Conservation (phyloP, 1,140 invertebrate species). For the Halesus radiatus region DNA sequence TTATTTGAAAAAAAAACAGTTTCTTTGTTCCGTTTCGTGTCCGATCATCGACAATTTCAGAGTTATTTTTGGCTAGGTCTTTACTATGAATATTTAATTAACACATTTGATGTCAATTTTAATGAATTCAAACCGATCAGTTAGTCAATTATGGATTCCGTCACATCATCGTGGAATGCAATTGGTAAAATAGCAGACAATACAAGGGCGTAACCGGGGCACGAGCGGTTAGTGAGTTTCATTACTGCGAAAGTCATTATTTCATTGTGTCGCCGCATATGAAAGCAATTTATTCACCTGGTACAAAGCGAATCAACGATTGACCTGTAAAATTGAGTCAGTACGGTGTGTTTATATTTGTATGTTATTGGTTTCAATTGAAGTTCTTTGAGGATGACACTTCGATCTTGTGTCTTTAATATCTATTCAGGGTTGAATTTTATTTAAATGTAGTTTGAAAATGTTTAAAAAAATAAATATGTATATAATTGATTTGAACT, state of each 20-base stretch:
- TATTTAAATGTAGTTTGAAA: no score
- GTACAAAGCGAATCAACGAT: constrained; percentile 22
- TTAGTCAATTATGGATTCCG: constrained; percentile 2
- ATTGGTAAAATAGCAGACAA: constrained; percentile 13
- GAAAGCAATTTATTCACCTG: constrained; percentile 25
- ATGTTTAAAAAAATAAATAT: no score
- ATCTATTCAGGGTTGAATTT: no score
- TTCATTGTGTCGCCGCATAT: constrained; percentile 33
- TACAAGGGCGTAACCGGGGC: constrained; percentile 31
- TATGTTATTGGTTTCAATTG: background rate
- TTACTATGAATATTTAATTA: no score
- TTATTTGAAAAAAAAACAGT: no score
- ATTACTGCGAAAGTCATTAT: constrained; percentile 7
- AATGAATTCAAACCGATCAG: background rate
- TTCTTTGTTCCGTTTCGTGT: no score
- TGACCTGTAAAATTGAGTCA: constrained; percentile 32
- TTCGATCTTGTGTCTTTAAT: background rate
- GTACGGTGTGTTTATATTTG: background rate
- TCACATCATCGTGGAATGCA: background rate
- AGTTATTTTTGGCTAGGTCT: no score
- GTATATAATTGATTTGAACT: no score
- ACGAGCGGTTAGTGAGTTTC: background rate
- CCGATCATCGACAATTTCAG: no score
- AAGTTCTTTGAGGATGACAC: constrained; percentile 10
- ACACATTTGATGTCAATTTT: no score